phyloP scores from a whole-genome alignment of 2,113 vertebrate species.

The Himantopus leucocephalus region DNA sequence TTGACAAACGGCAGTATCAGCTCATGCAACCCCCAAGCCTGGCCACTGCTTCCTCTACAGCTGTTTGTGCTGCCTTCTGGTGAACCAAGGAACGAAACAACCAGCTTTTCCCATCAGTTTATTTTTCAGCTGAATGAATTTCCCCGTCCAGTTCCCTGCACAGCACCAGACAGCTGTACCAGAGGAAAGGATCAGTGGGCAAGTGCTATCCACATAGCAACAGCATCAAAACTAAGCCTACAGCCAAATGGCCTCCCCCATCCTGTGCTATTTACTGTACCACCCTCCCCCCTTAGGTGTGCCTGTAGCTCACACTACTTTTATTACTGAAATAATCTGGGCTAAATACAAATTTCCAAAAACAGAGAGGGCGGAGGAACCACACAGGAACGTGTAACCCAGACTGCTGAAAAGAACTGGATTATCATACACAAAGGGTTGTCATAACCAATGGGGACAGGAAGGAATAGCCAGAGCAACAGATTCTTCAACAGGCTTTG shows the following conservation, averaged over 20 bases:
- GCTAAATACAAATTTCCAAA: not conserved
- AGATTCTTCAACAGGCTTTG: not conserved
- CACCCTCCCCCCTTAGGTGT: not conserved
- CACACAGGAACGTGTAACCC: not conserved
- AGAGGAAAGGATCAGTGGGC: not conserved
- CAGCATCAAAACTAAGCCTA: not conserved
- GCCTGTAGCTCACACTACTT: not conserved
- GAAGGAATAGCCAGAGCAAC: not conserved
- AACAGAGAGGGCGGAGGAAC: not conserved
- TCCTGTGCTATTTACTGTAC: accelerated
- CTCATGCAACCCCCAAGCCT: not conserved
- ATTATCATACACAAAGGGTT: not conserved
- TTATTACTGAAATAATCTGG: not conserved
- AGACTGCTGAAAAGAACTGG: not conserved
- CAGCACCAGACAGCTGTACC: not conserved
- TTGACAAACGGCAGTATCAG: not conserved
- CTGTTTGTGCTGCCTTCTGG: not conserved
- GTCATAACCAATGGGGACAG: not conserved
- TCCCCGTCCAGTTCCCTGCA: not conserved
- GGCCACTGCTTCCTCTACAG: not conserved
- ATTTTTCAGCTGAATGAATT: not conserved
- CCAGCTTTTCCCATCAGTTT: not conserved
- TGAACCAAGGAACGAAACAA: not conserved
- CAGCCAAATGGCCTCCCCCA: not conserved
- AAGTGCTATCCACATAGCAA: not conserved